Evolutionary conservation across 2,797 vertebrate species (phyloP).

Genomic region (Loriculus beryllinus): DNA sequence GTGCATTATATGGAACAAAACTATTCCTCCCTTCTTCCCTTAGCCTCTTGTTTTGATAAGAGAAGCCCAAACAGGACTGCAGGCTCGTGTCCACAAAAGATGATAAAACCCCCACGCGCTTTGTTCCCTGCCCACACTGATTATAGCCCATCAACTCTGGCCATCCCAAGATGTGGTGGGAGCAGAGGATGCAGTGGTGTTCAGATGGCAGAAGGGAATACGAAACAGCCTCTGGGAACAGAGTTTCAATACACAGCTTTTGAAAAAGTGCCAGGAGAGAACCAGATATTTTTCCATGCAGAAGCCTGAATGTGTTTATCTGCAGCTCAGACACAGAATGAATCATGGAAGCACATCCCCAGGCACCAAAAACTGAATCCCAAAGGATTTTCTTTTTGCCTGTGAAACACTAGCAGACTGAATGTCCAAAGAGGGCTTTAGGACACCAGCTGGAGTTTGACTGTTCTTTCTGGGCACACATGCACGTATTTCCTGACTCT

Average conservation of each 20-base stretch:
- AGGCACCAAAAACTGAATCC: constrained; percentile 11
- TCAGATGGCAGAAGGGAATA: neutral
- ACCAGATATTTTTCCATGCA: constrained; percentile 42
- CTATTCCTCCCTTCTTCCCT: neutral
- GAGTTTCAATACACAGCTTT: neutral
- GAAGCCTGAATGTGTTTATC: constrained; percentile 41
- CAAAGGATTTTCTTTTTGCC: neutral
- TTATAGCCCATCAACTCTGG: neutral
- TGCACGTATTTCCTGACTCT: neutral
- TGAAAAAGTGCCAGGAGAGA: constrained; percentile 14
- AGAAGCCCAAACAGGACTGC: neutral
- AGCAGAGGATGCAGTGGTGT: neutral
- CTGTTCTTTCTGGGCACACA: neutral
- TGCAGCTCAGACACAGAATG: constrained; percentile 25
- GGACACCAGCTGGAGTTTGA: constrained; percentile 18
- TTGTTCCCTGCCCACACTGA: neutral
- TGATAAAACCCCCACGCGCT: neutral
- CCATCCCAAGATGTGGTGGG: accelerated
- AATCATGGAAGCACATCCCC: constrained; percentile 29
- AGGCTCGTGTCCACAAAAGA: neutral
- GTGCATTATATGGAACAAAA: neutral
- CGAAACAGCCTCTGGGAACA: neutral
- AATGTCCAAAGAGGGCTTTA: neutral
- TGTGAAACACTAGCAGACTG: neutral
- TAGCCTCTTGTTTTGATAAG: neutral